phyloP scores from a whole-genome alignment of 2,888 invertebrate species.

The Drosophila formosana region DNA sequence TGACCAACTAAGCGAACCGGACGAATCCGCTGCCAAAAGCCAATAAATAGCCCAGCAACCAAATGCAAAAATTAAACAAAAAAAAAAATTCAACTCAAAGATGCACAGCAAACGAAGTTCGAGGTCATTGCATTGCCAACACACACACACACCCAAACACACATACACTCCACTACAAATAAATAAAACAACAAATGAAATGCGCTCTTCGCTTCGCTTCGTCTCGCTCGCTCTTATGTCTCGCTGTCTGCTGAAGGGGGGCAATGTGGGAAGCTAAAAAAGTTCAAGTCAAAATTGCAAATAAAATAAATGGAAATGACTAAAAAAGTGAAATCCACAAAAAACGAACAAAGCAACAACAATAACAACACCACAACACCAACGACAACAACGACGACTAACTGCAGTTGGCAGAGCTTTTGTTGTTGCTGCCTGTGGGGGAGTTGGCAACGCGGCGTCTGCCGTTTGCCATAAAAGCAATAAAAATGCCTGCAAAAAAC shows the following conservation, averaged over 20 bases:
- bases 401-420: constrained; percentile 50
- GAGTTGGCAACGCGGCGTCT: constrained; percentile 50
- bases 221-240: constrained; percentile 24
- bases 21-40: constrained; percentile 45
- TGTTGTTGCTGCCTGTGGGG: constrained; percentile 48
- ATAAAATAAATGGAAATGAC: constrained; percentile 67
- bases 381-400: constrained; percentile 18
- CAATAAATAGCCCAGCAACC: constrained; percentile 57
- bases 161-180: constrained; percentile 32
- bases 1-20: constrained; percentile 54
- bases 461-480: constrained; percentile 53
- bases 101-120: constrained; percentile 76
- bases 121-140: constrained; percentile 79
- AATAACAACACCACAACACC: constrained; percentile 10
- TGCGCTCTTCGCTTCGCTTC: constrained; percentile 26
- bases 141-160: constrained; percentile 19
- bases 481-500: constrained; percentile 35
- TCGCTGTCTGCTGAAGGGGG: constrained; percentile 3
- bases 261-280: constrained; percentile 42
- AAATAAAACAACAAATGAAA: constrained; percentile 60
- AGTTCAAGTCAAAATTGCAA: constrained; percentile 65
- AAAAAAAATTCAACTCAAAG: constrained; percentile 57
- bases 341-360: constrained; percentile 50
- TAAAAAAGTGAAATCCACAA: constrained; percentile 69
- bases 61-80: constrained; percentile 57